Percentiles rank a stretch among this genome's conserved stretches.
These are phyloP conservation scores for Cactoblastis cactorum DNA, from an alignment of 2,888 invertebrate species.

Conservation along the genomic window DNA sequence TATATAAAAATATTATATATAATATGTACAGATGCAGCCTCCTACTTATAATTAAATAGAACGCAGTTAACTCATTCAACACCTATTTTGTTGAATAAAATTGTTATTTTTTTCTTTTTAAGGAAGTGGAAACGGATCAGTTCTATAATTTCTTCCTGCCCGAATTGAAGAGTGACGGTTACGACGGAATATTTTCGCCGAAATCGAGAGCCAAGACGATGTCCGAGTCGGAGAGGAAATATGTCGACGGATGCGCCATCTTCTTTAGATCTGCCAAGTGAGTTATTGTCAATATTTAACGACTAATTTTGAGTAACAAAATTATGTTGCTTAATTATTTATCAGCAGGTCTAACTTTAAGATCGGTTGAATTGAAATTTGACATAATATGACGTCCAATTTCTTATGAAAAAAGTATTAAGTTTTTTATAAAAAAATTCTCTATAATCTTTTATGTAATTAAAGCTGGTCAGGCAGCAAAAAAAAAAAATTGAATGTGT, in stretches of 20 bases:
- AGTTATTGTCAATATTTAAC: slow-evolving; percentile 44
- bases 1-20: too few species aligned
- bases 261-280: slow-evolving; percentile 96
- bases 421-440: too few species aligned
- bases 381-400: too few species aligned
- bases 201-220: slow-evolving; percentile 99
- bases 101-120: slow-evolving; percentile 38
- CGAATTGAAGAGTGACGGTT: slow-evolving; percentile 94
- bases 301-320: background rate
- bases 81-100: background rate
- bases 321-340: too few species aligned
- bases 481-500: too few species aligned
- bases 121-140: slow-evolving; percentile 99
- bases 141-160: slow-evolving; percentile 98
- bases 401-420: too few species aligned
- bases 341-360: too few species aligned
- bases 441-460: too few species aligned
- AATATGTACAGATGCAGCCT: too few species aligned
- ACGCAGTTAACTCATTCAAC: background rate
- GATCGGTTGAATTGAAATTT: too few species aligned
- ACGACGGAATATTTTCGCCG: slow-evolving; percentile 97
- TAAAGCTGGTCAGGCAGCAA: too few species aligned
- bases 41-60: background rate
- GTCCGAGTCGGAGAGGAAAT: slow-evolving; percentile 97
- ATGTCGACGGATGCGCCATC: slow-evolving; percentile 99